phyloP scores from a whole-genome alignment of 2,888 invertebrate species.

The Argyresthia goedartella region DNA sequence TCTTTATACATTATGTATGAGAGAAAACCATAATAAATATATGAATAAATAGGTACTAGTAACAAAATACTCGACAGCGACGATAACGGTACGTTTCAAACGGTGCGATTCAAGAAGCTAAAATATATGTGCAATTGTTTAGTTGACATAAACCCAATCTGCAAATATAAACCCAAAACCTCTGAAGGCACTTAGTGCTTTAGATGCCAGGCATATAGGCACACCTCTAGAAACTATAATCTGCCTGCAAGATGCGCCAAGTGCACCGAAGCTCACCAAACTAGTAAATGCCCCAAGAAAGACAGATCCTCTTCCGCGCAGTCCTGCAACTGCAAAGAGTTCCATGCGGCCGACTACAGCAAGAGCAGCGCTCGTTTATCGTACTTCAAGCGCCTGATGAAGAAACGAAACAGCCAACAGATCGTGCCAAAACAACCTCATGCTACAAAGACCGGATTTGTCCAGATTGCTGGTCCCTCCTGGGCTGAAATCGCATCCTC shows the following conservation, averaged over 20 bases:
- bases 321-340: neutral
- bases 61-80: no score
- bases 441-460: no score
- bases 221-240: conserved; percentile 12
- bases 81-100: no score
- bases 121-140: conserved; percentile 11
- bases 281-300: conserved; percentile 9
- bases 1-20: no score
- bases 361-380: neutral
- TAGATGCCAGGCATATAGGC: conserved; percentile 13
- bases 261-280: conserved; percentile 7
- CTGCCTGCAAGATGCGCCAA: conserved; percentile 10
- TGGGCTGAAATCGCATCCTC: no score
- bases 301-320: neutral
- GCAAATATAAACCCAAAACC: conserved; percentile 6
- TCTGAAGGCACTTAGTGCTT: conserved; percentile 12
- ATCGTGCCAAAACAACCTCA: no score
- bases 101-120: conserved; percentile 9
- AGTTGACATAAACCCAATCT: conserved; percentile 8
- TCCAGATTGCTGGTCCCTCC: no score
- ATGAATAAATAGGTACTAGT: no score
- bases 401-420: no score
- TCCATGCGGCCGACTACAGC: neutral
- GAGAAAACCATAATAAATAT: no score
- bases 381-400: no score